Percentiles rank a stretch among this genome's conserved stretches.
Conservation (phyloP, 2,888 invertebrate genomes). For the Clostera curtula region DNA sequence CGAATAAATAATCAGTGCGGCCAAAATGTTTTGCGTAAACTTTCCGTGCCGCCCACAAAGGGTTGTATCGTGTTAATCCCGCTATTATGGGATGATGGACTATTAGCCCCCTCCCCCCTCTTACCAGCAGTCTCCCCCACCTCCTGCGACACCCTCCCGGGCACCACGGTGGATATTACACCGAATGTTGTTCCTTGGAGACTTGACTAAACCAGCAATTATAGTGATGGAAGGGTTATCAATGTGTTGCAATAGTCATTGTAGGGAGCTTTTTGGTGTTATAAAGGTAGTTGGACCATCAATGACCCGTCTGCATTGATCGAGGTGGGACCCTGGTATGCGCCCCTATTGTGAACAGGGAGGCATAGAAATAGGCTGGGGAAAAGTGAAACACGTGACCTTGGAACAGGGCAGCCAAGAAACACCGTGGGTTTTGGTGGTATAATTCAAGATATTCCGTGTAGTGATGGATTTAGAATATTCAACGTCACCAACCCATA, state of each 20-base stretch:
- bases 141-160: conserved; percentile 16
- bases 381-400: too few species aligned
- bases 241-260: conserved; percentile 6
- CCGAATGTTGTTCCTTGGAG: conserved; percentile 53
- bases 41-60: conserved; percentile 64
- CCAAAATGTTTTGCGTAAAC: conserved; percentile 57
- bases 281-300: too few species aligned
- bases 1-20: conserved; percentile 46
- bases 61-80: conserved; percentile 65
- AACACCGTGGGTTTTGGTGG: too few species aligned
- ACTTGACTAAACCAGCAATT: conserved; percentile 26
- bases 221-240: conserved; percentile 29
- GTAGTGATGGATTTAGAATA: too few species aligned
- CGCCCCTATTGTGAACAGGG: too few species aligned
- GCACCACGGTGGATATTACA: conserved; percentile 45
- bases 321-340: too few species aligned
- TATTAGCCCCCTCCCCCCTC: conserved; percentile 31
- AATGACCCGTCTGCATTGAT: too few species aligned
- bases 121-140: conserved; percentile 9
- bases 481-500: too few species aligned
- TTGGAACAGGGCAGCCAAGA: too few species aligned
- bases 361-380: too few species aligned
- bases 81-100: conserved; percentile 62
- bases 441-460: too few species aligned
- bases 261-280: conserved; percentile 13